These are phyloP conservation scores for Brachionus asplanchnoidis DNA, from an alignment of 1,140 invertebrate genomes.

Conservation along the genomic window DNA sequence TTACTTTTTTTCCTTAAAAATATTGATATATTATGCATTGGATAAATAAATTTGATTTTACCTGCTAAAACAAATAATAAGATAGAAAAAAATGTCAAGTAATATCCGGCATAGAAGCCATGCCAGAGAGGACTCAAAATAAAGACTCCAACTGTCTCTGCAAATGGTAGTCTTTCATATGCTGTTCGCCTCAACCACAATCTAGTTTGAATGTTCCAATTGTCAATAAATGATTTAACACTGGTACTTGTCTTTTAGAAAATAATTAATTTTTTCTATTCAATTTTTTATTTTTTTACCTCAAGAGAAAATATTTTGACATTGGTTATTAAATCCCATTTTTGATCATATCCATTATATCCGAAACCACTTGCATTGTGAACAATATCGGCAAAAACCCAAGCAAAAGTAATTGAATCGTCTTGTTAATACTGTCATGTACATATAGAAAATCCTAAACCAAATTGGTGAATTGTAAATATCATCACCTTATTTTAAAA, in stretches of 20 bases:
- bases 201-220: slow-evolving; percentile 82
- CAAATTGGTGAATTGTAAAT: not conserved
- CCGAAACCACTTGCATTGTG: slow-evolving; percentile 78
- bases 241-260: slow-evolving; percentile 46
- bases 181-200: slow-evolving; percentile 76
- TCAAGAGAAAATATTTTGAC: slow-evolving; percentile 68
- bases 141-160: slow-evolving; percentile 67
- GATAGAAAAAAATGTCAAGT: slow-evolving; percentile 82
- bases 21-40: not conserved
- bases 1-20: slow-evolving; percentile 8
- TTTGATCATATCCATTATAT: slow-evolving; percentile 72
- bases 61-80: slow-evolving; percentile 60
- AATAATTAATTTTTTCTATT: not conserved
- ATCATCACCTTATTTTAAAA: not conserved
- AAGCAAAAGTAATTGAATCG: slow-evolving; percentile 89
- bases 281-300: not conserved
- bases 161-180: slow-evolving; percentile 70
- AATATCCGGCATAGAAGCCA: slow-evolving; percentile 92
- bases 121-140: slow-evolving; percentile 88
- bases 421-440: slow-evolving; percentile 61
- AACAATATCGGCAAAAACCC: slow-evolving; percentile 68
- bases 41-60: not conserved
- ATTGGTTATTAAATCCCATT: slow-evolving; percentile 85
- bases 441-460: not conserved
- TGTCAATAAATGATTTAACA: slow-evolving; percentile 61